Evolutionary conservation across 2,797 vertebrate genomes (phyloP), one percentile per base, ranked within the genome.

Genomic region (Psittacula derbiana): DNA sequence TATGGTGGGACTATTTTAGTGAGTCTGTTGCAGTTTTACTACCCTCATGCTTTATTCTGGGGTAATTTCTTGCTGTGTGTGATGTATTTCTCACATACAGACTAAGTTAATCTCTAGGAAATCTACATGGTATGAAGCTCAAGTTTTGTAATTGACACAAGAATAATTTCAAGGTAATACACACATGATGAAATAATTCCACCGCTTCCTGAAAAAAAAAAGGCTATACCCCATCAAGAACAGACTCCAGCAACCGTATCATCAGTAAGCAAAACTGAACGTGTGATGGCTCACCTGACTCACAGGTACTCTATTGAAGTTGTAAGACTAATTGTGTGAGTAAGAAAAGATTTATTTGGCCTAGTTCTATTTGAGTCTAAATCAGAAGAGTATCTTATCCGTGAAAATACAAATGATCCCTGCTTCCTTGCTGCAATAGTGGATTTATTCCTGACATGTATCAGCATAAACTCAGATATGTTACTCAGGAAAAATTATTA

Each of bases 401-500:
- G 79, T 52, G 43, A 90, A 94, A 93, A 88, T 30, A 81, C 16
- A 93, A 95, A 85, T 74, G 67, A 23, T 91, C 25, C 90, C 83
- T 90, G 65, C 76, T 95, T 96, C 62, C 92, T 36, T 90, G 62
- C 61, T 38, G 11, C 86, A 96, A 95, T 50, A 83, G 38, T 70
- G 73, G 46, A 71, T 96, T 95, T 88, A 64, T 94, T 94, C 71
- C 90, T 94, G 86, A 94, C 25, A 76, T 25, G 30, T 40, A 90
- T 80, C 82, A 95, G 78, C 71, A 93, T 75, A 79, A 96, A 69
- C 41, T 96, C 82, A 86, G 65, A 92, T 62, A 87, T 3, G 46
- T 88, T 94, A 93, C 91, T 96, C 21, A 50, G 80, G 80, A 88
- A 95, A 93, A 97, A 78, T 71, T 95, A 70, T 40, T 92, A 92